Conservation (phyloP, 2,888 invertebrate genomes). For the Dascillus cervinus region DNA sequence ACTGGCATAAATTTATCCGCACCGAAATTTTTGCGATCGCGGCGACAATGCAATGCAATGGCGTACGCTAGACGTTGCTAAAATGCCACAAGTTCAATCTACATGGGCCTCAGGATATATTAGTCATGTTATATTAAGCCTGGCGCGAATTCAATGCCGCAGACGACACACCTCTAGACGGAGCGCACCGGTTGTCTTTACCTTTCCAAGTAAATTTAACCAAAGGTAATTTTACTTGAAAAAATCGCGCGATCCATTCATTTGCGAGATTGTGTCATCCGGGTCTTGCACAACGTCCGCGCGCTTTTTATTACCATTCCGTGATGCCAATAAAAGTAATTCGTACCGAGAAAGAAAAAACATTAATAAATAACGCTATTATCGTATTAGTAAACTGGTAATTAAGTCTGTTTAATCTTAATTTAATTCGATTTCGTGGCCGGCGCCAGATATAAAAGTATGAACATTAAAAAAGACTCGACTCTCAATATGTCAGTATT, state of each 20-base stretch:
- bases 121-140: conserved; percentile 41
- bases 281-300: conserved; percentile 12
- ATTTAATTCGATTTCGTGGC: conserved; percentile 30
- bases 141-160: conserved; percentile 41
- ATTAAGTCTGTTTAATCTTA: conserved; percentile 31
- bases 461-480: conserved; percentile 15
- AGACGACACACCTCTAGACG: conserved; percentile 11
- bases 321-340: too few species aligned
- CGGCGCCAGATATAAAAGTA: conserved; percentile 31
- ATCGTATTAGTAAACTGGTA: conserved; percentile 27
- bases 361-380: conserved; percentile 29
- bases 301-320: too few species aligned
- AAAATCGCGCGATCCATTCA: conserved; percentile 6
- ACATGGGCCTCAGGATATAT: conserved; percentile 40
- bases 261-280: not conserved
- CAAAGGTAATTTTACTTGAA: not conserved
- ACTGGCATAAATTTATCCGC: too few species aligned
- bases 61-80: conserved; percentile 15
- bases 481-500: conserved; percentile 33
- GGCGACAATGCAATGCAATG: too few species aligned
- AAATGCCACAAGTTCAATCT: conserved; percentile 32
- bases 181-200: not conserved
- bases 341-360: too few species aligned
- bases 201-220: not conserved
- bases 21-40: not conserved